Evolutionary conservation across 2,888 invertebrate species (phyloP).

Genomic region (Calliscelio sp.): DNA sequence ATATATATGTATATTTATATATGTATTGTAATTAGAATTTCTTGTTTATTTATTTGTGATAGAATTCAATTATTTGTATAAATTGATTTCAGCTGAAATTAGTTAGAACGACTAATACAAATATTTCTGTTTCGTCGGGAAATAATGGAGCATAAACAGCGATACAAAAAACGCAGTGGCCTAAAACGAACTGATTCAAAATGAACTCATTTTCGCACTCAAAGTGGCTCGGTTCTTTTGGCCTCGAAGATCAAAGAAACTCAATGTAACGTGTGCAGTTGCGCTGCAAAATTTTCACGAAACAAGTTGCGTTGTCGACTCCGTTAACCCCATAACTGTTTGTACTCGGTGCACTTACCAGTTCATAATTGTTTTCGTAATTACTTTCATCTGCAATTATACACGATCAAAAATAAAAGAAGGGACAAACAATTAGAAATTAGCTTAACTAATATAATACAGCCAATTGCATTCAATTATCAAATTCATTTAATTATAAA

Average conservation of each 20-base stretch:
- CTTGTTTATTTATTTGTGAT: no score
- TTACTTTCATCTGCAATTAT: constrained; percentile 27
- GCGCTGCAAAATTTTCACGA: constrained; percentile 30
- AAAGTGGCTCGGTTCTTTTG: constrained; percentile 34
- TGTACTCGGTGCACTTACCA: constrained; percentile 7
- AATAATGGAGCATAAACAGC: background rate
- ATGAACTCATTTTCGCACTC: constrained; percentile 35
- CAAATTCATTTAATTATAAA: no score
- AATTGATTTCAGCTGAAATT: no score
- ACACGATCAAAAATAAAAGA: background rate
- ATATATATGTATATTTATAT: no score
- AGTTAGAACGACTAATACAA: no score
- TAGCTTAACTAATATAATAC: background rate
- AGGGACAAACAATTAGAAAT: no score
- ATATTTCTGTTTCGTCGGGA: no score
- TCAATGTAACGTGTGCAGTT: constrained; percentile 29
- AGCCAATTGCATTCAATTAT: background rate
- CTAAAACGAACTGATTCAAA: constrained; percentile 23
- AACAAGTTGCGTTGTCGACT: constrained; percentile 27
- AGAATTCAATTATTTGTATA: no score
- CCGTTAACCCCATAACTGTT: constrained; percentile 27
- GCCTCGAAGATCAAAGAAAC: constrained; percentile 51
- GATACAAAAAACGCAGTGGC: background rate
- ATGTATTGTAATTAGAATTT: no score
- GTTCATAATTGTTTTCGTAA: constrained; percentile 35